phyloP scores from a whole-genome alignment of 2,797 vertebrate genomes.

The Onychomys torridus region DNA sequence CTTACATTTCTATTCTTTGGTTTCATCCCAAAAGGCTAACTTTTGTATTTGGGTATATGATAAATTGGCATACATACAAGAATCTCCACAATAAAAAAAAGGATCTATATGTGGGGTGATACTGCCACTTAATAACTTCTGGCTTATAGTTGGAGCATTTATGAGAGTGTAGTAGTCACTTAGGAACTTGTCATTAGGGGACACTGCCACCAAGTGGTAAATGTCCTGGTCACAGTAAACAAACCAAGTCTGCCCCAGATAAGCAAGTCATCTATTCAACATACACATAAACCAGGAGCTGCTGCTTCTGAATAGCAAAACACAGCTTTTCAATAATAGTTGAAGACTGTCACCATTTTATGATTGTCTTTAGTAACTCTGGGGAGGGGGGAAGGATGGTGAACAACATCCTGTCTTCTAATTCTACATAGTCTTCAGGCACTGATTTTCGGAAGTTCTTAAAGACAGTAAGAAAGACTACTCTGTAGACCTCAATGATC shows the following conservation, averaged over 20 bases:
- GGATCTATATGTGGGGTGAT: conserved; percentile 1
- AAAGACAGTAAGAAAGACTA: background rate
- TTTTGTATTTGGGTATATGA: conserved; percentile 17
- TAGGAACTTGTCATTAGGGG: conserved; percentile 38
- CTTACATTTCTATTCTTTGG: background rate
- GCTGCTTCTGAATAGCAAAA: background rate
- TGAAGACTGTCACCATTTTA: background rate
- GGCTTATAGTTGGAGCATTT: conserved; percentile 56
- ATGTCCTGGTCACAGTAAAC: background rate
- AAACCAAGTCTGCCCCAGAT: background rate
- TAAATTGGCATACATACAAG: background rate
- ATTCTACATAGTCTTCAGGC: background rate
- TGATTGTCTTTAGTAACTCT: background rate
- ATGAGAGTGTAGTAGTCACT: background rate
- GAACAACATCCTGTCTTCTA: background rate
- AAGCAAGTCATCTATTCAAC: background rate
- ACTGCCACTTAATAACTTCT: conserved; percentile 15
- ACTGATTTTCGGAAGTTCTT: background rate
- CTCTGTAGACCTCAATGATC: background rate
- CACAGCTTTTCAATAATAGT: background rate
- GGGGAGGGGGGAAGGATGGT: background rate
- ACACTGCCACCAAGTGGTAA: conserved; percentile 79
- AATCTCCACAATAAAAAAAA: conserved; percentile 54
- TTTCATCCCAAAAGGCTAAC: background rate
- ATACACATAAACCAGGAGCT: background rate